Percentiles rank a stretch among this genome's conserved stretches.
phyloP scores from a whole-genome alignment of 2,113 vertebrate species.

The Pseudopipra pipra region DNA sequence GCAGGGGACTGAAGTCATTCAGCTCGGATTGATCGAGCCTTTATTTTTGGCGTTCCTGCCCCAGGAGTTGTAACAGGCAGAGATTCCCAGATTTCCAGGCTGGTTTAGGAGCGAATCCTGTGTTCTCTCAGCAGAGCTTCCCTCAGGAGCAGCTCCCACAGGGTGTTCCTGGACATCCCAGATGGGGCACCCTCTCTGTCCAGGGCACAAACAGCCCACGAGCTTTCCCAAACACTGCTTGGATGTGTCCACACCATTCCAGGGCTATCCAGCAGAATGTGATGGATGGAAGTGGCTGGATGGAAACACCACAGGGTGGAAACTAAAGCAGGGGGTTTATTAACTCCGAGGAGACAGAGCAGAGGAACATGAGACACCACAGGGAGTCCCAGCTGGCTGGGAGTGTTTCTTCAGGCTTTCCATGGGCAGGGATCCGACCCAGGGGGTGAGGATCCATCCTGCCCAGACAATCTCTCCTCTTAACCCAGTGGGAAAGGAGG shows the following conservation, averaged over 20 bases:
- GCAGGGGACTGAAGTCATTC: background rate
- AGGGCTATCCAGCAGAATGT: background rate
- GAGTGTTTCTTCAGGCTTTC: background rate
- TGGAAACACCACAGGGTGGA: background rate
- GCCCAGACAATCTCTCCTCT: background rate
- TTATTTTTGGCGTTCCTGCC: background rate
- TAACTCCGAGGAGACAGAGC: background rate
- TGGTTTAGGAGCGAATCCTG: background rate
- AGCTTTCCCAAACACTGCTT: background rate
- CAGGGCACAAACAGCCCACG: background rate
- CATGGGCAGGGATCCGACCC: background rate
- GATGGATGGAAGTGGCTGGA: fast-evolving
- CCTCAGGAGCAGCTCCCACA: background rate
- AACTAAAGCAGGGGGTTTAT: background rate
- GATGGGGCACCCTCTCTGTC: background rate
- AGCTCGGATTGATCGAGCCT: background rate
- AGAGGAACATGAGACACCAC: background rate
- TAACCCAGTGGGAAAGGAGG: background rate
- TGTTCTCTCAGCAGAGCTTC: background rate
- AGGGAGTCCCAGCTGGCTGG: background rate
- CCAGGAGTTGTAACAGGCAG: background rate
- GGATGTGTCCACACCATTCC: background rate
- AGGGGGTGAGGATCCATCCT: background rate
- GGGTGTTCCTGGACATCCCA: background rate
- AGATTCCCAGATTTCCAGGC: background rate